These are phyloP conservation scores for Eulithis prunata DNA, from an alignment of 2,888 invertebrate genomes.

Conservation along the genomic window DNA sequence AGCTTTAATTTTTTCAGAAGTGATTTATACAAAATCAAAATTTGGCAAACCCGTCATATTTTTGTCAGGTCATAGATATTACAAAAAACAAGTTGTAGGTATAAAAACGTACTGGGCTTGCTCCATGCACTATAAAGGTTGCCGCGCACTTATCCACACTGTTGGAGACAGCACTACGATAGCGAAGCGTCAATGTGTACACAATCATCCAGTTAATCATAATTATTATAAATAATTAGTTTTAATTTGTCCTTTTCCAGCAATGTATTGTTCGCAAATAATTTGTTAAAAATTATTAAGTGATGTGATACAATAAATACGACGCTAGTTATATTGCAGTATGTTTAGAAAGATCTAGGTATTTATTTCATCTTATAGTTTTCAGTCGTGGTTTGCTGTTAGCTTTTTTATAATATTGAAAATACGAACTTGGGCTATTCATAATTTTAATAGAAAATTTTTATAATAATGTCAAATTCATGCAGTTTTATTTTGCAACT, in stretches of 20 bases:
- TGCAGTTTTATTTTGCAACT: too few relatives aligned
- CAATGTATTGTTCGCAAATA: too few relatives aligned
- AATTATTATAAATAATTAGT: background rate
- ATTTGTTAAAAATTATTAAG: too few relatives aligned
- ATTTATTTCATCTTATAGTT: too few relatives aligned
- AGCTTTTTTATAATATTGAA: too few relatives aligned
- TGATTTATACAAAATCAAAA: slow-evolving; percentile 7
- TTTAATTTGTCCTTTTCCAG: too few relatives aligned
- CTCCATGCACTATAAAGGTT: slow-evolving; percentile 45
- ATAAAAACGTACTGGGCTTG: slow-evolving; percentile 45
- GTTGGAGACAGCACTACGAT: slow-evolving; percentile 21
- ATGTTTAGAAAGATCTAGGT: too few relatives aligned
- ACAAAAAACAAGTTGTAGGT: slow-evolving; percentile 6
- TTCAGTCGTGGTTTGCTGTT: too few relatives aligned
- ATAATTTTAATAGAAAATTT: too few relatives aligned
- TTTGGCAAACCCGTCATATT: slow-evolving; percentile 14
- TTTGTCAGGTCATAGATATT: slow-evolving; percentile 17
- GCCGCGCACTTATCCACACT: slow-evolving; percentile 45
- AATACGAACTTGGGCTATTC: too few relatives aligned
- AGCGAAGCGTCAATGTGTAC: slow-evolving; percentile 27
- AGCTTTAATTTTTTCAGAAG: slow-evolving; percentile 13
- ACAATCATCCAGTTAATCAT: slow-evolving; percentile 30
- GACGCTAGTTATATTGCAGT: too few relatives aligned
- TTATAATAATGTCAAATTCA: too few relatives aligned
- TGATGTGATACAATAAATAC: background rate